Evolutionary conservation across 2,113 vertebrate species (phyloP).

Genomic region (Prionailurus viverrinus): DNA sequence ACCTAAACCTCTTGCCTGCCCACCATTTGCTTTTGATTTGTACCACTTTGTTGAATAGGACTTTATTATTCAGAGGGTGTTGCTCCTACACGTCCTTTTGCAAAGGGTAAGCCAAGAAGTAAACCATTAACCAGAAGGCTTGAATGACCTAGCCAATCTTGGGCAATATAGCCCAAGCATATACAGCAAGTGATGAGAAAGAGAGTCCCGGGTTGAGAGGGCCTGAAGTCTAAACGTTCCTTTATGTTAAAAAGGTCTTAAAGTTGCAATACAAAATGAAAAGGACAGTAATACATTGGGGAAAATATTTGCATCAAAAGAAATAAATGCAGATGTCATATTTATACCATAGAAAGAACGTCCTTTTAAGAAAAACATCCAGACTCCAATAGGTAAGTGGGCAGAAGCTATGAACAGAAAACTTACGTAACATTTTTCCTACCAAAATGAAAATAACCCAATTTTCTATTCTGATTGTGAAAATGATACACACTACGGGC

Average conservation of each 20-base stretch:
- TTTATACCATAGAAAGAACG: constrained; percentile 26
- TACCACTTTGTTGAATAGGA: background rate
- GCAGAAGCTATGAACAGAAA: constrained; percentile 59
- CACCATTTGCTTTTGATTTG: background rate
- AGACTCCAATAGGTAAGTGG: constrained; percentile 24
- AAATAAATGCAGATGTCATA: constrained; percentile 29
- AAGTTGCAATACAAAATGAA: background rate
- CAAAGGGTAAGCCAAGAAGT: background rate
- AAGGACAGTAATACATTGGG: background rate
- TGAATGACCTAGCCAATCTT: background rate
- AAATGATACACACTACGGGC: constrained; percentile 14
- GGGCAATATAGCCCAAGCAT: background rate
- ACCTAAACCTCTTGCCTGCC: background rate
- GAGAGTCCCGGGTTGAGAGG: background rate
- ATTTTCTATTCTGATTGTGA: constrained; percentile 71
- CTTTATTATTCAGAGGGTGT: background rate
- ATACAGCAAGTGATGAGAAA: background rate
- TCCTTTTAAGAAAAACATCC: constrained; percentile 62
- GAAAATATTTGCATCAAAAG: constrained; percentile 19
- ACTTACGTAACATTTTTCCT: constrained; percentile 67
- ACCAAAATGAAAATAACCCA: constrained; percentile 69
- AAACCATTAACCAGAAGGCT: background rate
- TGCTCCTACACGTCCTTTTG: background rate
- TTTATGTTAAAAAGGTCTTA: constrained; percentile 37
- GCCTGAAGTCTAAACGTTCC: background rate